These are phyloP conservation scores for Rhinopithecus roxellana DNA, from an alignment of 2,113 vertebrate species.

Conservation along the genomic window DNA sequence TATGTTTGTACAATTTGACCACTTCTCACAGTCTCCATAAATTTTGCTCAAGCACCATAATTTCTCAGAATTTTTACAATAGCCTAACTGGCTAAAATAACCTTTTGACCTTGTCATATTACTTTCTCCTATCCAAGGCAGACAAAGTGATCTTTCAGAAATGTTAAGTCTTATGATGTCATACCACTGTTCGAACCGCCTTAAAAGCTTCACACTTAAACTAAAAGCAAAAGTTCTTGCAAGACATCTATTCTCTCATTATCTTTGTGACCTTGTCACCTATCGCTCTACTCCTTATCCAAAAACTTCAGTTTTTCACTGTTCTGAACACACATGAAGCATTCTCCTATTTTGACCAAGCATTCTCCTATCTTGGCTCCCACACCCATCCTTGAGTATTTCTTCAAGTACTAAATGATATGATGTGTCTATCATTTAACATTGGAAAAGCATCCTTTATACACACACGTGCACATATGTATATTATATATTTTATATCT, in stretches of 20 bases:
- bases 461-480: not conserved
- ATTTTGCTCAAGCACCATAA: not conserved
- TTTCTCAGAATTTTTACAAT: not conserved
- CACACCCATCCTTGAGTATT: not conserved
- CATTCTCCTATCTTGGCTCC: not conserved
- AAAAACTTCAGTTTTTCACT: not conserved
- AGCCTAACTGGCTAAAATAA: not conserved
- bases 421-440: not conserved
- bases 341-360: not conserved
- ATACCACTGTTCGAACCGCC: not conserved
- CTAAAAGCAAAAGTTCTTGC: not conserved
- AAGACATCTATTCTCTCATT: not conserved
- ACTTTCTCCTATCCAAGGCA: not conserved
- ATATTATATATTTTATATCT: not conserved
- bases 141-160: not conserved
- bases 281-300: not conserved
- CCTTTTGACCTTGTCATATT: not conserved
- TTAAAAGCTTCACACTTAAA: not conserved
- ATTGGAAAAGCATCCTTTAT: not conserved
- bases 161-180: not conserved
- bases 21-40: not conserved
- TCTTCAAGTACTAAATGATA: not conserved
- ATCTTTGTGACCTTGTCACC: not conserved
- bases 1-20: not conserved
- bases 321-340: not conserved